Base-by-base conservation (phyloP, 92 coral and sea anemone species). In the Chrysogorgia sp. region DNA sequence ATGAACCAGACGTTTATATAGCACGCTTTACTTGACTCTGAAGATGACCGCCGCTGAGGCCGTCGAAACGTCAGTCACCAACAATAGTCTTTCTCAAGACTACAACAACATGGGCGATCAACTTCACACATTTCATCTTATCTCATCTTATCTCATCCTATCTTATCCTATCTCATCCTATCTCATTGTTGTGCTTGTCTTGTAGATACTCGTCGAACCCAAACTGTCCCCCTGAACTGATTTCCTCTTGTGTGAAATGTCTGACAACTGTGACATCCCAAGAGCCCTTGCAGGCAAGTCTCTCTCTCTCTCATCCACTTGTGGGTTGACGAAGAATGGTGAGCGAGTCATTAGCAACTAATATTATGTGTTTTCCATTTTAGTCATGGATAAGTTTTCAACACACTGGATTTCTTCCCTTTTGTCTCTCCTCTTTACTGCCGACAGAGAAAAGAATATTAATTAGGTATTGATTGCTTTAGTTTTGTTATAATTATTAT, bases 311-410 rank as follows among this genome's bases (percentile, higher is more conserved):
- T 33, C 55, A 69, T 25, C 12, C 33, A 24, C 68, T 29, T 26
- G 4, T n/a, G n/a, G n/a, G n/a, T n/a, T n/a, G n/a, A n/a, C n/a
- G n/a, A n/a, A n/a, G n/a, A n/a, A n/a, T n/a, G n/a, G n/a, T n/a
- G 58, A 67, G 48, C 3, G 14, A 40, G 24, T 15, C n/a, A 33
- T 28, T 20, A 3, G 47, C 4, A 41, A 32, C 71, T 7, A 32
- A 6, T 43, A 1, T 28, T 13, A 20, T 31, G 23, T 31, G 17
- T 52, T 6, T 78, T 34, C 21, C 77, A 45, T 72, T 63, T 25
- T 69, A 94, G 98, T 96, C 92, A 63, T 94, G 98, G 98, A 78
- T 85, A 62, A 75, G 90, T 57, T 83, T 94, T 33, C 98, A 91
- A 40, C 98, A 94, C 76, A 94, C 97, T 49, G 94, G 97, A 1